Base-by-base conservation (phyloP, 2,113 vertebrate species). In the Lates calcarifer region DNA sequence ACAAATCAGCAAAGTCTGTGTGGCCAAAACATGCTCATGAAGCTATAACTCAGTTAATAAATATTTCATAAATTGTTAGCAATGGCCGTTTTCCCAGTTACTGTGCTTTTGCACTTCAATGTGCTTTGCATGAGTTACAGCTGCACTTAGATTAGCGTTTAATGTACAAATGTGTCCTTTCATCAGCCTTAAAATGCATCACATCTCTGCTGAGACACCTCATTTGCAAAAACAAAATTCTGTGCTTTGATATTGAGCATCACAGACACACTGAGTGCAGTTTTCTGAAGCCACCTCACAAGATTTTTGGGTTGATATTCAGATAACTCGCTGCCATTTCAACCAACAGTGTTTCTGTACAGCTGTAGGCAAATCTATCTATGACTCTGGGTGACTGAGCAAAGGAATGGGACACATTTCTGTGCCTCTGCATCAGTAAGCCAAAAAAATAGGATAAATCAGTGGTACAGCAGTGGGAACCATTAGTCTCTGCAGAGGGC, bases 401-500 rank as follows among this genome's bases (percentile, higher is more conserved):
- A 55, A 7, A 22, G 22, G 39, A 15, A 7, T 0, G 14, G 43
- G 14, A n/a, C 29, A 17, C 1, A 62, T 29, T 39, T 24, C 26
- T 17, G 12, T 31, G 28, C 58, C 7, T 79, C 14, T 43, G 79
- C 43, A 53, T 60, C 53, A 60, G 33, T 43, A 13, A 53, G 26
- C 63, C 33, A 53, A 20, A 60, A 20, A 58, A 37, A 29, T 22
- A 20, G 28, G 41, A 43, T 8, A 53, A 41, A 61, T 74, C 43
- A 45, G 65, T 7, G 5, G 39, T 10, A 0, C n/a, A 33, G 41
- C 66, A 18, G 26, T 7, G 41, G 22, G 51, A 53, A 22, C 51
- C 71, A 53, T 74, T 55, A 74, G 55, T 43, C 33, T 66, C 35
- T 62, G 55, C 74, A 37, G 75, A 55, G 53, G 62, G 60, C 17